Percentiles rank a stretch among this genome's conserved stretches.
These are phyloP conservation scores for Drosophila longiperda DNA, from an alignment of 2,888 invertebrate species.

Conservation along the genomic window DNA sequence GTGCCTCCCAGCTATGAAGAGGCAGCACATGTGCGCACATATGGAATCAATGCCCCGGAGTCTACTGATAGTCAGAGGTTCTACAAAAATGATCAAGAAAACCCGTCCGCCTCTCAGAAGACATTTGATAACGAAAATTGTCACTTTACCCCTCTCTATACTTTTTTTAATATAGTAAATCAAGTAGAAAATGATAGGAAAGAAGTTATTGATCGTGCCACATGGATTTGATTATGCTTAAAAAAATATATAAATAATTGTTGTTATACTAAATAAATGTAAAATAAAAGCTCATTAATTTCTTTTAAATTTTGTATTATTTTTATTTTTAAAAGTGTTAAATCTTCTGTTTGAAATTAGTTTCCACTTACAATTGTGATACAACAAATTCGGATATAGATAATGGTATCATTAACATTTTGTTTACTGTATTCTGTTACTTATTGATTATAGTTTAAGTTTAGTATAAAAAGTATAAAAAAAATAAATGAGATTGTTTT, in stretches of 20 bases:
- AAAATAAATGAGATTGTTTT: not conserved
- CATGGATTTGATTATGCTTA: slow-evolving; percentile 46
- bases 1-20: slow-evolving; percentile 82
- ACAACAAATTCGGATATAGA: not conserved
- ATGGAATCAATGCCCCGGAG: slow-evolving; percentile 13
- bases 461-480: too few relatives aligned
- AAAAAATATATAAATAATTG: not conserved
- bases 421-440: not conserved
- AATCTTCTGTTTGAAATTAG: not conserved
- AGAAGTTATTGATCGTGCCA: slow-evolving; percentile 40
- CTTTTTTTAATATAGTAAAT: slow-evolving; percentile 47
- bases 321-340: not conserved
- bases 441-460: not conserved
- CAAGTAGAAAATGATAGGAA: slow-evolving; percentile 10
- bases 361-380: not conserved
- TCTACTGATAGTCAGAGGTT: slow-evolving; percentile 33
- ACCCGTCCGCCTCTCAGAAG: slow-evolving; percentile 2
- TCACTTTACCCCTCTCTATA: slow-evolving; percentile 49
- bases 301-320: not conserved
- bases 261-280: not conserved
- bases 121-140: slow-evolving; percentile 21
- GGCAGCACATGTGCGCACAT: slow-evolving; percentile 73
- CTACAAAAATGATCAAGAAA: slow-evolving; percentile 35
- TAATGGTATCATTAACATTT: not conserved
- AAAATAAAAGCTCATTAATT: not conserved